Evolutionary conservation across 2,113 vertebrate species (phyloP).

Genomic region (Hucho hucho): DNA sequence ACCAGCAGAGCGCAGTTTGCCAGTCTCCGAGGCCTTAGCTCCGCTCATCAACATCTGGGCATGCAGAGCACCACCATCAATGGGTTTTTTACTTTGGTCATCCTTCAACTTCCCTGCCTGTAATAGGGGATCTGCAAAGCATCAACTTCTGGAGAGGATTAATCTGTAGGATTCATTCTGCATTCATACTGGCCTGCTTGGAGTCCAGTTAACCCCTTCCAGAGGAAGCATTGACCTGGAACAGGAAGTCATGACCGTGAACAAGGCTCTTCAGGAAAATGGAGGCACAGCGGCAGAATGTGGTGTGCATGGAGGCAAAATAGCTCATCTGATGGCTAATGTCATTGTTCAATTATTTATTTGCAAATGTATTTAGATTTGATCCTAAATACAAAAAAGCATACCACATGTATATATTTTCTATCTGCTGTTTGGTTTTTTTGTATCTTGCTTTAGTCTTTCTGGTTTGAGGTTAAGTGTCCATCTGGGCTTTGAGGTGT

Average conservation of each 20-base stretch:
- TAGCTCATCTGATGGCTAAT: constrained; percentile 24
- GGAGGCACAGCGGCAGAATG: constrained; percentile 34
- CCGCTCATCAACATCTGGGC: too few species aligned
- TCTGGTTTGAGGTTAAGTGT: background rate
- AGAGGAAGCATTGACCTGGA: constrained; percentile 9
- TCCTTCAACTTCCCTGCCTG: too few species aligned
- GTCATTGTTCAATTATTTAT: constrained; percentile 56
- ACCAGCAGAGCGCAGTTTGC: constrained; percentile 13
- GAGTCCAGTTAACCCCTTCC: too few species aligned
- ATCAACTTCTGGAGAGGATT: too few species aligned
- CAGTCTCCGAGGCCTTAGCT: too few species aligned
- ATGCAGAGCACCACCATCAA: too few species aligned
- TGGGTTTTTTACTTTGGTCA: too few species aligned
- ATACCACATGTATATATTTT: constrained; percentile 34
- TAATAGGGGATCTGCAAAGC: too few species aligned
- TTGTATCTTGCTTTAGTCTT: constrained; percentile 18
- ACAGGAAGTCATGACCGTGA: background rate
- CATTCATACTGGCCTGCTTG: too few species aligned
- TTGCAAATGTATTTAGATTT: constrained; percentile 22
- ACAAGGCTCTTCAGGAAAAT: background rate
- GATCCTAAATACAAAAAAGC: constrained; percentile 13
- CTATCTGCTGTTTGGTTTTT: background rate
- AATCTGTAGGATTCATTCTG: too few species aligned
- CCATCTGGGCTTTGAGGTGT: constrained; percentile 10
- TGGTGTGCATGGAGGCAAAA: constrained; percentile 13